Evolutionary conservation across 2,888 invertebrate species (phyloP), one percentile per base, ranked within the genome.

Genomic region (Iphiclides podalirius): DNA sequence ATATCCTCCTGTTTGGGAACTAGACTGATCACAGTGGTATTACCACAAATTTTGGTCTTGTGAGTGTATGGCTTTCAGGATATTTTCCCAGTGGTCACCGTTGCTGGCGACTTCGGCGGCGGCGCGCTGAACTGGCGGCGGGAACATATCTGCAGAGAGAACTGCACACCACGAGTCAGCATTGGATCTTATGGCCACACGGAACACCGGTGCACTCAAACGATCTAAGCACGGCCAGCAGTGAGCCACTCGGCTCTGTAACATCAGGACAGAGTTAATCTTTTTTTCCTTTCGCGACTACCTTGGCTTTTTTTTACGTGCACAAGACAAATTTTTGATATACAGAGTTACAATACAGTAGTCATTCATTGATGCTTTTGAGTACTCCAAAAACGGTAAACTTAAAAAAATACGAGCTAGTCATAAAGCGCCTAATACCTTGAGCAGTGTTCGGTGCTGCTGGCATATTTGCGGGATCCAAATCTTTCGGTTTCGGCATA

Each of bases 51-150:
- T 83, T 78, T 81, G 82, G 65, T 89, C 87, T 84, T 87, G 88
- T 78, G 85, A 75, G 75, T 84, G 83, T 64, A 87, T 84, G 60
- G 87, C 79, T 84, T 88, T 89, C 89, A 92, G 90, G 80, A 90
- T 90, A 84, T 90, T 90, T 90, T 92, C 92, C 89, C 91, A 91
- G 77, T 89, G 90, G 88, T 92, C 92, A 70, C 92, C 92, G 82
- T 90, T 90, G 82, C 85, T 79, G 75, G 91, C 91, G 71, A 92
- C 91, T 74, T 91, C 91, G 75, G 80, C 81, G 72, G 91, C 90
- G 67, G 90, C 90, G 63, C 86, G 90, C 55, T 67, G 89, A 58
- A 80, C 79, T 39, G 79, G 59, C 52, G 81, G 71, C 82, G 81
- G 80, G 73, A 78, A 73, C 76, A 66, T 58, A 89, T 88, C 89